These are phyloP conservation scores for Clistopyga incitator DNA, from an alignment of 2,888 invertebrate species.

Conservation along the genomic window DNA sequence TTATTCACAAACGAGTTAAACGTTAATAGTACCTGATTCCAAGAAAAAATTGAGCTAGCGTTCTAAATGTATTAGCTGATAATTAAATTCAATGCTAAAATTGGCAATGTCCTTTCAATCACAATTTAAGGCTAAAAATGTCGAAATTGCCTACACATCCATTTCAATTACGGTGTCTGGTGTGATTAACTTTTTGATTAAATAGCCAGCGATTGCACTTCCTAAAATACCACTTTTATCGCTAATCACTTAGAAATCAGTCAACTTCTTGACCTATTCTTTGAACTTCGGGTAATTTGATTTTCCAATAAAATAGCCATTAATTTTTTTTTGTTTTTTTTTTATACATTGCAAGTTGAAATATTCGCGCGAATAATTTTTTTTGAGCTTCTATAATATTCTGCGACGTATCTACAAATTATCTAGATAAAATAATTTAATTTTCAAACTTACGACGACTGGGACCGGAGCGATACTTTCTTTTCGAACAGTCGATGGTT, in stretches of 20 bases:
- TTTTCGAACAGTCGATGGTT: not conserved
- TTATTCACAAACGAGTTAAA: not conserved
- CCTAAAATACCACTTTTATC: not conserved
- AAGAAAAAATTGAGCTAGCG: not conserved
- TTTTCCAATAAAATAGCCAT: not conserved
- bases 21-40: not conserved
- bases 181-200: not conserved
- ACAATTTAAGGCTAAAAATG: not conserved
- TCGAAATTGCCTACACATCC: not conserved
- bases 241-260: not conserved
- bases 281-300: not conserved
- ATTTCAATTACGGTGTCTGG: not conserved
- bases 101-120: not conserved
- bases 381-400: not conserved
- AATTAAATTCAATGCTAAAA: too few relatives aligned
- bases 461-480: not conserved
- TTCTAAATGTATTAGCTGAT: too few relatives aligned
- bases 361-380: not conserved
- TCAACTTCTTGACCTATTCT: not conserved
- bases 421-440: not conserved
- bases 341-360: not conserved
- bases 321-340: too few relatives aligned
- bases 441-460: conserved; percentile 22
- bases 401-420: not conserved
- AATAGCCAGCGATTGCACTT: not conserved